These are phyloP conservation scores for Limnephilus marmoratus DNA, from an alignment of 2,888 invertebrate genomes.

Conservation along the genomic window DNA sequence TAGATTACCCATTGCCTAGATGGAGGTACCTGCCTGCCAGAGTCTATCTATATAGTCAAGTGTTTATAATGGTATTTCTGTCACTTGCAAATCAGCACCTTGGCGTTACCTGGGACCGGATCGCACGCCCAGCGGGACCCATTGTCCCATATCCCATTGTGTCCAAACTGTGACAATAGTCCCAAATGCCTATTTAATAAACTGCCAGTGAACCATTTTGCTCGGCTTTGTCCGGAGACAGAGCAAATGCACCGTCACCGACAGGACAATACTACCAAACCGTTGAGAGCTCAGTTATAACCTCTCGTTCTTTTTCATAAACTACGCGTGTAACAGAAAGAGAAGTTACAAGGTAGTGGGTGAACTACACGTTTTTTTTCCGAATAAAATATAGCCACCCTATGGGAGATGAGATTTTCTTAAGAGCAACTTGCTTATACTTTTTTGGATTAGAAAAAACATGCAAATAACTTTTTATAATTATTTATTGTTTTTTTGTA, in stretches of 20 bases:
- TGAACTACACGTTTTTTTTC: too few species aligned
- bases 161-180: conserved; percentile 44
- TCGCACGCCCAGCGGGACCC: not conserved
- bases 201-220: conserved; percentile 30
- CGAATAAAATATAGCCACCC: not conserved
- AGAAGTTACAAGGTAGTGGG: not conserved
- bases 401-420: not conserved
- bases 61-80: not conserved
- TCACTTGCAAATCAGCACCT: not conserved
- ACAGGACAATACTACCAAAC: not conserved
- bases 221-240: not conserved
- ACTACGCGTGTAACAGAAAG: not conserved
- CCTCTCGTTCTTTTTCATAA: not conserved
- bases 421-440: not conserved
- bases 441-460: too few species aligned
- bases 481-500: too few species aligned
- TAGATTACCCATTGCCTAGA: not conserved
- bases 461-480: too few species aligned
- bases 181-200: conserved; percentile 61
- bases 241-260: conserved; percentile 17
- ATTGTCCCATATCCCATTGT: conserved; percentile 29
- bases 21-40: not conserved
- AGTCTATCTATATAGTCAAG: not conserved
- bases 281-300: not conserved
- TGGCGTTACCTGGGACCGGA: not conserved